Evolutionary conservation across 2,888 invertebrate species (phyloP).

Genomic region (Dynastes tityus): DNA sequence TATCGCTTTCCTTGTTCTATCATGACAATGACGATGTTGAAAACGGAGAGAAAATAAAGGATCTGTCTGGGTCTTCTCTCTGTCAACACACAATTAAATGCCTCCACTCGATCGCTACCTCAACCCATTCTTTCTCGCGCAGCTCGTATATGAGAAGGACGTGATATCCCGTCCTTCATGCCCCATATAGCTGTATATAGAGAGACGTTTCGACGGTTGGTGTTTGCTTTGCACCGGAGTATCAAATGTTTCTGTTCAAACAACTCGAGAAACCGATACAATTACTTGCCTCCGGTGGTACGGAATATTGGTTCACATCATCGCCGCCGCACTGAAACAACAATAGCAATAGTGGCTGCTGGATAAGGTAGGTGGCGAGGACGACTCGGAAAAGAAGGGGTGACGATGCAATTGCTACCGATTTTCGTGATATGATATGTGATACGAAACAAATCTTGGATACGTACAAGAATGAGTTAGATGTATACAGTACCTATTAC

Average conservation of each 20-base stretch:
- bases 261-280: slow-evolving; percentile 44
- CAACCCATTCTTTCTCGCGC: neutral
- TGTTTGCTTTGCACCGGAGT: slow-evolving; percentile 38
- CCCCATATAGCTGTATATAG: neutral
- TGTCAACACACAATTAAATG: slow-evolving; percentile 39
- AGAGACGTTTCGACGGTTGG: slow-evolving; percentile 20
- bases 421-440: neutral
- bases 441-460: neutral
- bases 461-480: neutral
- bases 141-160: slow-evolving; percentile 5
- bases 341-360: neutral
- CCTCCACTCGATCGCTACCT: slow-evolving; percentile 15
- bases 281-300: slow-evolving; percentile 31
- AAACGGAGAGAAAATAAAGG: slow-evolving; percentile 2
- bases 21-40: neutral
- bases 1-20: slow-evolving; percentile 7
- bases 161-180: slow-evolving; percentile 1
- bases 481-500: too few species aligned
- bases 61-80: slow-evolving; percentile 23
- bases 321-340: slow-evolving; percentile 13
- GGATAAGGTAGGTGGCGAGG: neutral
- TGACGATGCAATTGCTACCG: neutral
- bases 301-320: slow-evolving; percentile 35
- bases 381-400: neutral
- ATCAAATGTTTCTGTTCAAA: slow-evolving; percentile 45